phyloP scores from a whole-genome alignment of 1,140 invertebrate species.

The Zaprionus camerounensis region DNA sequence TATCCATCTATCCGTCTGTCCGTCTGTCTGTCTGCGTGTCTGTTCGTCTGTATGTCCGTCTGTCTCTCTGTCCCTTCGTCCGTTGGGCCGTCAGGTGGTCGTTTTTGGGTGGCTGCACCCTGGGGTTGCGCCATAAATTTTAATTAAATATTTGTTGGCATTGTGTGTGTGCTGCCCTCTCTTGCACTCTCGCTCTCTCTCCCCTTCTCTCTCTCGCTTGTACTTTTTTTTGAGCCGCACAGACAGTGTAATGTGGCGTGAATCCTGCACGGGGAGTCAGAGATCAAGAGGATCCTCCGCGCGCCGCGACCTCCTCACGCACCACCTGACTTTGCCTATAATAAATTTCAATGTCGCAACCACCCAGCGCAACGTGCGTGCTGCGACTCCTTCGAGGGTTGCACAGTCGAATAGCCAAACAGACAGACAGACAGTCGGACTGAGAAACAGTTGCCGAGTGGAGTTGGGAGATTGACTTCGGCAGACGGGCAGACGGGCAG shows the following conservation, averaged over 20 bases:
- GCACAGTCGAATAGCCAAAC: slow-evolving; percentile 9
- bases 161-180: slow-evolving; percentile 32
- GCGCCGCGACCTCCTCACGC: too few species aligned
- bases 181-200: neutral
- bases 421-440: neutral
- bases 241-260: slow-evolving; percentile 49
- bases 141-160: slow-evolving; percentile 79
- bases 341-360: slow-evolving; percentile 76
- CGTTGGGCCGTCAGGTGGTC: slow-evolving; percentile 29
- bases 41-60: neutral
- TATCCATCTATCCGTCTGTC: neutral
- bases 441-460: neutral
- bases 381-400: slow-evolving; percentile 27
- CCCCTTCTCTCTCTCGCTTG: neutral
- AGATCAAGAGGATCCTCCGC: slow-evolving; percentile 48
- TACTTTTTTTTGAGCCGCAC: slow-evolving; percentile 25
- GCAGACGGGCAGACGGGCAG: neutral
- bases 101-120: slow-evolving; percentile 48
- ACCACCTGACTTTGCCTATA: slow-evolving; percentile 40
- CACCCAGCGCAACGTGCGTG: slow-evolving; percentile 25
- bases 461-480: neutral
- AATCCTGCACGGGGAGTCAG: slow-evolving; percentile 28
- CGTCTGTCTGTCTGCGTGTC: neutral
- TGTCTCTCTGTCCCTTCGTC: neutral
- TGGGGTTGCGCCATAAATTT: slow-evolving; percentile 77